Conservation (phyloP, 1,140 invertebrate species). For the Rhagoletis zephyria region DNA sequence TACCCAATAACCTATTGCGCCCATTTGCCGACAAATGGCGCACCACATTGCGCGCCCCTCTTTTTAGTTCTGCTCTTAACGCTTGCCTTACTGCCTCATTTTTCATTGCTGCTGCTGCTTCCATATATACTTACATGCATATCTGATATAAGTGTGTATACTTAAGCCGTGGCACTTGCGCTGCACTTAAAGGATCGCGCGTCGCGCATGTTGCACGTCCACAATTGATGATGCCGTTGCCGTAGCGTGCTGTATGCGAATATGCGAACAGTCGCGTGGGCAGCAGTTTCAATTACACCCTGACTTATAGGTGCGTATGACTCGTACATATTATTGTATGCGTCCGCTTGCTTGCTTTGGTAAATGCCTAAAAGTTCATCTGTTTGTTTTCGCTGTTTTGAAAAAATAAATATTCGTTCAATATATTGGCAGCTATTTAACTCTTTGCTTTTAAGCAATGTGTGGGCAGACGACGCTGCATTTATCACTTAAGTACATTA, state of each 20-base stretch:
- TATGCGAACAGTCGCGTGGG: background rate
- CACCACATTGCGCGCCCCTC: background rate
- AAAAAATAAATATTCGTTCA: constrained; percentile 19
- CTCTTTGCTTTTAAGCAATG: background rate
- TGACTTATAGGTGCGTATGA: constrained; percentile 43
- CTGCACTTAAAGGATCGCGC: background rate
- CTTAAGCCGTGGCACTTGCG: background rate
- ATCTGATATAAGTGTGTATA: background rate
- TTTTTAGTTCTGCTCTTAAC: background rate
- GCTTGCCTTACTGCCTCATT: constrained; percentile 21
- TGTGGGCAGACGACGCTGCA: constrained; percentile 14
- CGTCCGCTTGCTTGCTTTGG: background rate
- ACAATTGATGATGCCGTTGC: background rate
- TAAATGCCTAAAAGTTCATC: background rate
- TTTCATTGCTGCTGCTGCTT: background rate
- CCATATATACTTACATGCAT: too few species aligned
- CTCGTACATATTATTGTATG: background rate
- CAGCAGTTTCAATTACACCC: constrained; percentile 49
- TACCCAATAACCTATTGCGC: constrained; percentile 44
- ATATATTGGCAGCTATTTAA: constrained; percentile 11
- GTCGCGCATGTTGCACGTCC: background rate
- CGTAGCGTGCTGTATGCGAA: background rate
- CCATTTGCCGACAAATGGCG: constrained; percentile 24
- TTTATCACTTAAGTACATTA: background rate
- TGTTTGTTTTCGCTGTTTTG: background rate